Evolutionary conservation across 2,113 vertebrate species (phyloP), one percentile per base, ranked within the genome.

Genomic region (Platysteira castanea): DNA sequence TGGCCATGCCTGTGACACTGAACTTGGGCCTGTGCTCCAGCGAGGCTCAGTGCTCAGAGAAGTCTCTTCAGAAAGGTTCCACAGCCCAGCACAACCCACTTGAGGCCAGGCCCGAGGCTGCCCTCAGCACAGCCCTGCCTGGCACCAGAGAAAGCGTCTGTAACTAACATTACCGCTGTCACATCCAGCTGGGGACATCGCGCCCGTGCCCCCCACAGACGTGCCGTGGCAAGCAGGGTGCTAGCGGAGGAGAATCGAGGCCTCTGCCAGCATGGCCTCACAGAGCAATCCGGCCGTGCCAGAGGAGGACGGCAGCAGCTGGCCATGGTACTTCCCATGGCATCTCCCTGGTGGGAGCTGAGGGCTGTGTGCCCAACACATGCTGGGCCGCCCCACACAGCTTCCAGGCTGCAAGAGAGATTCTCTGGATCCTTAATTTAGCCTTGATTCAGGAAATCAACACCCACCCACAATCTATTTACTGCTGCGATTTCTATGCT

Each of bases 291-390:
- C 14, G 17, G n/a, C 39, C 59, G n/a, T 52, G 49, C 26, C 35
- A 33, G 46, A 39, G 57, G 56, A 64, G 65, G 54, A 68, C 9
- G 10, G 35, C 71, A 89, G 76, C 1, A 3, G 12, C 33, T 2
- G 2, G 33, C 33, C 2, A 0, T 6, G 52, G 11, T 18, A 6
- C 20, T 26, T 73, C 50, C 63, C 31, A 11, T 24, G 10, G 5
- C 2, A 2, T 14, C 20, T 56, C 53, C 44, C 47, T 10, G 6
- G 39, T 41, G 42, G 33, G 24, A 37, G 33, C 52, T 0, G 0
- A 73, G 19, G n/a, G 15, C 63, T 80, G 24, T 2, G 3, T 22
- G 64, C 37, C 73, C 46, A 42, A n/a, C 74, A 53, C 86, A 20
- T 5, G 54, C 79, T 57, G 60, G 35, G 52, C 15, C 81, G 28